Conservation (phyloP, 2,113 vertebrate genomes). For the Mirounga angustirostris region DNA sequence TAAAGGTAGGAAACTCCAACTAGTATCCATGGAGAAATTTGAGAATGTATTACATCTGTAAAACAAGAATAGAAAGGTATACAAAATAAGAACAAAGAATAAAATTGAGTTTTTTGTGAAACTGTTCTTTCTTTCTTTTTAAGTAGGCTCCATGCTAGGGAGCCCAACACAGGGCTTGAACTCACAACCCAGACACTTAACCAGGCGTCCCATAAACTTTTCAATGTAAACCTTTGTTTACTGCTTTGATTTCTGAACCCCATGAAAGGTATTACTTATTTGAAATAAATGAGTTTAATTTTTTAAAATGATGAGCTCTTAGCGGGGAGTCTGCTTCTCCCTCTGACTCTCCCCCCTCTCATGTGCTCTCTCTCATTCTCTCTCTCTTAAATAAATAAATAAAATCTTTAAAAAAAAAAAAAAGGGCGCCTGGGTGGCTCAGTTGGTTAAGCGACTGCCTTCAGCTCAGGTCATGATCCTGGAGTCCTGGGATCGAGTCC, state of each 20-base stretch:
- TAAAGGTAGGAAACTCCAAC: conserved; percentile 29
- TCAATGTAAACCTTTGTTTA: conserved; percentile 1
- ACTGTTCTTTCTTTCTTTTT: not conserved
- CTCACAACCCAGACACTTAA: not conserved
- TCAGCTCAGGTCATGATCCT: no score
- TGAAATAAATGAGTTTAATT: conserved; percentile 22
- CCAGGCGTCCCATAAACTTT: not conserved
- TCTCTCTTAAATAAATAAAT: no score
- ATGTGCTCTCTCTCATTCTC: no score
- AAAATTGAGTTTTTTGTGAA: conserved; percentile 5
- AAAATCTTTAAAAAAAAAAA: no score
- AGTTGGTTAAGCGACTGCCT: no score
- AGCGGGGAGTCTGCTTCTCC: no score
- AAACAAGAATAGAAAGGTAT: conserved; percentile 59
- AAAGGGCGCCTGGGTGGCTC: no score
- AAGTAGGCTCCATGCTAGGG: not conserved
- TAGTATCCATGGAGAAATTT: conserved; percentile 42
- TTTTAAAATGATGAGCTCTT: conserved; percentile 21
- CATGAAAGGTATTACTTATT: not conserved
- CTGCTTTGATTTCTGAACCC: conserved; percentile 46
- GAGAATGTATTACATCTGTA: conserved; percentile 56
- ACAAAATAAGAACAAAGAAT: conserved; percentile 51
- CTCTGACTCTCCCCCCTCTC: no score
- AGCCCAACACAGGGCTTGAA: not conserved
- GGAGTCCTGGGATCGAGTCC: no score